Conservation (phyloP, 2,888 invertebrate species). For the Polylopha cassiicola region DNA sequence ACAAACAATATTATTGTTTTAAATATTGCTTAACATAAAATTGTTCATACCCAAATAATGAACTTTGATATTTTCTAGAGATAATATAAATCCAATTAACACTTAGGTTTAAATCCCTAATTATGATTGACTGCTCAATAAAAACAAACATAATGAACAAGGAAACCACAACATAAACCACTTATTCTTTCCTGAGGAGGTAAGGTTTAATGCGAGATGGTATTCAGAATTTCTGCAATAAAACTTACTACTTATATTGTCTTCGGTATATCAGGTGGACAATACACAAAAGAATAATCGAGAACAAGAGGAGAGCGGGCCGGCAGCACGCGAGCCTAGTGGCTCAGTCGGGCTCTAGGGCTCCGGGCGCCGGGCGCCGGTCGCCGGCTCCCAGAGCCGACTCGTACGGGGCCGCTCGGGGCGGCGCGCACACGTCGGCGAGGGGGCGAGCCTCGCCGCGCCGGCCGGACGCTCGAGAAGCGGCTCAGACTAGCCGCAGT, state of each 20-base stretch:
- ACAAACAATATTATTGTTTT: no score
- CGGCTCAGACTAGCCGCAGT: conserved; percentile 69
- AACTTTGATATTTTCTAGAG: no score
- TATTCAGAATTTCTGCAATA: conserved; percentile 33
- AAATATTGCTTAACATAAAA: no score
- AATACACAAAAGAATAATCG: conserved; percentile 41
- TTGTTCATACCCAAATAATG: no score
- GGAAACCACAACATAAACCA: no score
- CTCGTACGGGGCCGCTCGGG: conserved; percentile 8
- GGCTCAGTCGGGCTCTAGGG: conserved; percentile 5
- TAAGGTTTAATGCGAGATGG: not conserved
- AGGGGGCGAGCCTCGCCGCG: conserved; percentile 36
- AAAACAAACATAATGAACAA: no score
- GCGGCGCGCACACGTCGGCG: conserved; percentile 31
- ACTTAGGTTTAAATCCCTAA: no score
- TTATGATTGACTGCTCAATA: no score
- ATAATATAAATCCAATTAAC: no score
- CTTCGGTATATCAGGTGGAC: conserved; percentile 35
- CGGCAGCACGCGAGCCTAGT: conserved; percentile 11
- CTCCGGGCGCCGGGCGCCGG: conserved; percentile 10
- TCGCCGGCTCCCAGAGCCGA: conserved; percentile 7
- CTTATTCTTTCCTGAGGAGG: no score
- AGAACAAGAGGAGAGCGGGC: conserved; percentile 44
- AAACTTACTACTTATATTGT: conserved; percentile 58
- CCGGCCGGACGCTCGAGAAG: conserved; percentile 57